A percentile compares a stretch with the other conserved stretches of the same genome.
Conservation (phyloP, 2,888 invertebrate genomes). For the Aethes cnicana region DNA sequence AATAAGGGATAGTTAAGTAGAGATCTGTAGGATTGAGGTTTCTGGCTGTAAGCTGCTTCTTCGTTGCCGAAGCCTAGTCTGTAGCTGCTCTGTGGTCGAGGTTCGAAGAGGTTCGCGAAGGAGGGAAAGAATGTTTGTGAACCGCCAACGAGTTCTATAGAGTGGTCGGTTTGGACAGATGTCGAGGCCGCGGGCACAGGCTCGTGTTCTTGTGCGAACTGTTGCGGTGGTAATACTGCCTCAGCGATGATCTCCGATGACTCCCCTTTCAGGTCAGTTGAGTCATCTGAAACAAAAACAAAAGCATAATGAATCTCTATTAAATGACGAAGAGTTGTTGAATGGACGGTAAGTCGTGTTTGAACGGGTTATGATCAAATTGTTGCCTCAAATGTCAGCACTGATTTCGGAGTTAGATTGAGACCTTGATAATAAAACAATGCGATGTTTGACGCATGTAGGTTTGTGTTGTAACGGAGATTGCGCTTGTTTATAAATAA, state of each 20-base stretch:
- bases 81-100: slow-evolving; percentile 74
- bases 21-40: slow-evolving; percentile 77
- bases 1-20: slow-evolving; percentile 72
- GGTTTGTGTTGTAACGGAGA: slow-evolving; percentile 32
- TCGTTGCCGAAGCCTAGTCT: slow-evolving; percentile 83
- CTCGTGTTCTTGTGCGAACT: too few relatives aligned
- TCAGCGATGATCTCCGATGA: slow-evolving; percentile 75
- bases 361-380: not conserved
- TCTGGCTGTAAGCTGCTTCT: slow-evolving; percentile 84
- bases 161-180: slow-evolving; percentile 68
- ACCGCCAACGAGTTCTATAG: slow-evolving; percentile 78
- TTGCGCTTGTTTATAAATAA: slow-evolving; percentile 42
- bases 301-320: not conserved
- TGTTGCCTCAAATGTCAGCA: slow-evolving; percentile 8
- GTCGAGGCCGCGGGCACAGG: slow-evolving; percentile 50
- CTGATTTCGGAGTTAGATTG: slow-evolving; percentile 13
- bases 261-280: slow-evolving; percentile 67
- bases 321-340: not conserved
- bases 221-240: slow-evolving; percentile 68
- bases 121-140: slow-evolving; percentile 90
- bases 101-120: slow-evolving; percentile 86
- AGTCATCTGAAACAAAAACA: slow-evolving; percentile 73
- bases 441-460: slow-evolving; percentile 27
- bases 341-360: not conserved
- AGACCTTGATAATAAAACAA: slow-evolving; percentile 32